Evolutionary conservation across 2,113 vertebrate species (phyloP).

Genomic region (Tonatia bakeri): DNA sequence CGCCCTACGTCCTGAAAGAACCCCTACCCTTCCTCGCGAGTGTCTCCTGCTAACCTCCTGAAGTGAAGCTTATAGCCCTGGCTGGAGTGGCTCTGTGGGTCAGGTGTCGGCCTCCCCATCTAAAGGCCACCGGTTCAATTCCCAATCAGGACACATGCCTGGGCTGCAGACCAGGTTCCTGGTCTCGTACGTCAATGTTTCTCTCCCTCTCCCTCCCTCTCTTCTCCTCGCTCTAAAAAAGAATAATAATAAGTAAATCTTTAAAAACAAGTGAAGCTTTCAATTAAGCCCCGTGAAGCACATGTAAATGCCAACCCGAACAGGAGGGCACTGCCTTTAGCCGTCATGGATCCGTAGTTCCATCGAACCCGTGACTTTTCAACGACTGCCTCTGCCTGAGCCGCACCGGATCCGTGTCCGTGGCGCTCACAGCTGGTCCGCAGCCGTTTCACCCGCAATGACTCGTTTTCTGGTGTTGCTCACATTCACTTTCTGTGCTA

Average conservation of each 20-base stretch:
- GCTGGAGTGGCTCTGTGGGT: no score
- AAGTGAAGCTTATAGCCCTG: no score
- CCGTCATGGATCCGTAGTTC: fast-evolving
- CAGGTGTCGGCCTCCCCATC: no score
- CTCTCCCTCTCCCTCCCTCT: no score
- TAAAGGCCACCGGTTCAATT: no score
- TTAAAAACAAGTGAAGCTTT: neutral
- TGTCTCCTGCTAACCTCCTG: fast-evolving
- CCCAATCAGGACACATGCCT: no score
- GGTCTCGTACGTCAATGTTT: no score
- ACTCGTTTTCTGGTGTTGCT: neutral
- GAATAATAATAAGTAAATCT: no score
- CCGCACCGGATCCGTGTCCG: neutral
- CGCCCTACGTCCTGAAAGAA: neutral
- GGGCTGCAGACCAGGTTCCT: no score
- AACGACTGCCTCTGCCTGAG: neutral
- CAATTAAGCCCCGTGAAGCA: fast-evolving
- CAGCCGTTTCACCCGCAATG: neutral
- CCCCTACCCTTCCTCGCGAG: fast-evolving
- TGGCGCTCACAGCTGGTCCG: neutral
- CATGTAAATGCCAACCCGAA: neutral
- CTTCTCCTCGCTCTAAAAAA: no score
- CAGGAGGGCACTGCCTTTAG: fast-evolving
- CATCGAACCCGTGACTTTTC: neutral
- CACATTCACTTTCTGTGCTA: neutral